Percentiles rank a stretch among this genome's conserved stretches.
Evolutionary conservation across 2,888 invertebrate genomes (phyloP).

Genomic region (Troides aeacus): DNA sequence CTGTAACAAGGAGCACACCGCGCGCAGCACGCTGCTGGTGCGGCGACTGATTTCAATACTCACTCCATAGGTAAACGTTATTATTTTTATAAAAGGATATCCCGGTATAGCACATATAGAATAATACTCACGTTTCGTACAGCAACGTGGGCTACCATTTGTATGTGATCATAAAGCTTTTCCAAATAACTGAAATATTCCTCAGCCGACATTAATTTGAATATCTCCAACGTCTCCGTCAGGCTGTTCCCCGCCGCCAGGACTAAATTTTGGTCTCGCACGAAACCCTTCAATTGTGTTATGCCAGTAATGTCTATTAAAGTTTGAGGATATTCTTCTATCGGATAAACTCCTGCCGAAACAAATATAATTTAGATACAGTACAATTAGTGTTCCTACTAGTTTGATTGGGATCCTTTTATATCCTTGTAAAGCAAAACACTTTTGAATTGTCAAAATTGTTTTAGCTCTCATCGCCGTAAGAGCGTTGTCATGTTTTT

Average conservation of each 20-base stretch:
- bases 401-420: too few relatives aligned
- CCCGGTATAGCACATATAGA: too few relatives aligned
- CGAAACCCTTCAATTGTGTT: constrained; percentile 72
- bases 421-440: too few relatives aligned
- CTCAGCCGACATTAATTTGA: constrained; percentile 44
- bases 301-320: constrained; percentile 83
- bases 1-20: too few relatives aligned
- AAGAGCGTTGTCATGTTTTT: too few relatives aligned
- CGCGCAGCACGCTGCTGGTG: too few relatives aligned
- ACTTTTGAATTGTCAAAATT: too few relatives aligned
- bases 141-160: constrained; percentile 84
- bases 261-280: constrained; percentile 58
- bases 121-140: constrained; percentile 82
- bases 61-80: too few relatives aligned
- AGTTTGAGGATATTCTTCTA: constrained; percentile 54
- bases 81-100: too few relatives aligned
- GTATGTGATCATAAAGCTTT: constrained; percentile 81
- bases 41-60: too few relatives aligned
- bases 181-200: constrained; percentile 79
- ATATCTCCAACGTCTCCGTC: constrained; percentile 70
- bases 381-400: too few relatives aligned
- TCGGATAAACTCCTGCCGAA: constrained; percentile 62
- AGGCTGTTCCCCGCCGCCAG: constrained; percentile 80
- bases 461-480: too few relatives aligned
- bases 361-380: background rate